Conservation (phyloP, 2,113 vertebrate species). For the Callipepla californica region DNA sequence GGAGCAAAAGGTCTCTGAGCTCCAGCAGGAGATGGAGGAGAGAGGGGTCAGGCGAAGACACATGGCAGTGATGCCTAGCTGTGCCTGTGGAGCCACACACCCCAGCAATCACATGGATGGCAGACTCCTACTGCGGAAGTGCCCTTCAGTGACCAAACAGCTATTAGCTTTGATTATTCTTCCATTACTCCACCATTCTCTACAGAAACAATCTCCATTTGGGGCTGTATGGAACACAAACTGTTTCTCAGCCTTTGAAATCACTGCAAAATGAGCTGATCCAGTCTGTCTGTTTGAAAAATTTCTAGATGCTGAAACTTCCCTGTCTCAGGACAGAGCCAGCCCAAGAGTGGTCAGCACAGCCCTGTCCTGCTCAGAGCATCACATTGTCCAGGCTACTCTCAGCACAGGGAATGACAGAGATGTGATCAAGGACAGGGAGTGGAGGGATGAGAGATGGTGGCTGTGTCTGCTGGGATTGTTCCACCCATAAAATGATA, state of each 20-base stretch:
- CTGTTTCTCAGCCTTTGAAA: not conserved
- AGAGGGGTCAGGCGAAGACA: not conserved
- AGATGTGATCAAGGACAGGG: not conserved
- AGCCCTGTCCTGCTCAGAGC: not conserved
- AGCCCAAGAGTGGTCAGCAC: not conserved
- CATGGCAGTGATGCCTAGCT: not conserved
- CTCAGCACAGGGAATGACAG: not conserved
- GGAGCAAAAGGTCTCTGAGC: not conserved
- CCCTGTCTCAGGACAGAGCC: not conserved
- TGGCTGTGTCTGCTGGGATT: not conserved
- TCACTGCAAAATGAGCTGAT: not conserved
- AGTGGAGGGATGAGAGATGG: not conserved
- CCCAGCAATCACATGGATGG: not conserved
- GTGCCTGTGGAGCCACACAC: not conserved
- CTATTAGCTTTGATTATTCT: not conserved
- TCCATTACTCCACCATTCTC: not conserved
- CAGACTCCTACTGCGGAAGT: not conserved
- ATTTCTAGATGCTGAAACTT: not conserved
- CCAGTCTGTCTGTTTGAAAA: not conserved
- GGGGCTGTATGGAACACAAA: not conserved
- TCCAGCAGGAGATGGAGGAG: not conserved
- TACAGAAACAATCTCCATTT: not conserved
- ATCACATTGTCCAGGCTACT: not conserved
- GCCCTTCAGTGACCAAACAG: not conserved
- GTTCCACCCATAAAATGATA: not conserved